Percentiles rank a stretch among this genome's conserved stretches.
These are phyloP conservation scores for Notothenia coriiceps DNA, from an alignment of 2,113 vertebrate genomes.

Conservation along the genomic window DNA sequence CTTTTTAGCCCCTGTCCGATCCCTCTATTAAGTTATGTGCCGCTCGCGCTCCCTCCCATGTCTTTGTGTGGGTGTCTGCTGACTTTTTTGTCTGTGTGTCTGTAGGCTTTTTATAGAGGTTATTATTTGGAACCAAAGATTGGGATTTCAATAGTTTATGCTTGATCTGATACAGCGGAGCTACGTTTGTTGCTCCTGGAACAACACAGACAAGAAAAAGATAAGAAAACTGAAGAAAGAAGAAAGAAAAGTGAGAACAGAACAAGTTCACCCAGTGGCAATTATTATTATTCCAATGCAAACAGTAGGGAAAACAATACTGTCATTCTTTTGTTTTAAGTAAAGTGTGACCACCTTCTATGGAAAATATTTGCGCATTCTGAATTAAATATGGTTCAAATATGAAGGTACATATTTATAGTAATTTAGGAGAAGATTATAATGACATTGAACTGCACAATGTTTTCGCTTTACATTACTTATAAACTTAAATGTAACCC, in stretches of 20 bases:
- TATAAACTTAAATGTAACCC: background rate
- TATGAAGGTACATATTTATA: background rate
- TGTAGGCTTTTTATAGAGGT: constrained; percentile 37
- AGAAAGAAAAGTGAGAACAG: background rate
- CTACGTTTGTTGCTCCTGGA: background rate
- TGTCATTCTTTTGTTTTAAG: background rate
- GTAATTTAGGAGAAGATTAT: background rate
- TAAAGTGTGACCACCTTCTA: background rate
- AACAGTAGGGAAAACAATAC: background rate
- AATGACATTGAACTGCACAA: background rate
- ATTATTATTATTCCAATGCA: constrained; percentile 17
- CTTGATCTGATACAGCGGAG: constrained; percentile 29
- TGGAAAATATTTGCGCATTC: background rate
- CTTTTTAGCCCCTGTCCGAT: constrained; percentile 68
- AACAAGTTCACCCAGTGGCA: background rate
- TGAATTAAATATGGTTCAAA: background rate
- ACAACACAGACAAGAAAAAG: background rate
- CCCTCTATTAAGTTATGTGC: constrained; percentile 72
- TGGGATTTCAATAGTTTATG: constrained; percentile 37
- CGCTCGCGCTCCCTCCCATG: constrained; percentile 47
- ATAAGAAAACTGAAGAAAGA: background rate
- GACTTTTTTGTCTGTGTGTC: constrained; percentile 43
- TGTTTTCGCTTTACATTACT: background rate
- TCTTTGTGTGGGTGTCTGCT: constrained; percentile 68
- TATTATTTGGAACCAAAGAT: constrained; percentile 41